Evolutionary conservation across 2,113 vertebrate species (phyloP), one percentile per base, ranked within the genome.

Genomic region (Pelmatolapia mariae): DNA sequence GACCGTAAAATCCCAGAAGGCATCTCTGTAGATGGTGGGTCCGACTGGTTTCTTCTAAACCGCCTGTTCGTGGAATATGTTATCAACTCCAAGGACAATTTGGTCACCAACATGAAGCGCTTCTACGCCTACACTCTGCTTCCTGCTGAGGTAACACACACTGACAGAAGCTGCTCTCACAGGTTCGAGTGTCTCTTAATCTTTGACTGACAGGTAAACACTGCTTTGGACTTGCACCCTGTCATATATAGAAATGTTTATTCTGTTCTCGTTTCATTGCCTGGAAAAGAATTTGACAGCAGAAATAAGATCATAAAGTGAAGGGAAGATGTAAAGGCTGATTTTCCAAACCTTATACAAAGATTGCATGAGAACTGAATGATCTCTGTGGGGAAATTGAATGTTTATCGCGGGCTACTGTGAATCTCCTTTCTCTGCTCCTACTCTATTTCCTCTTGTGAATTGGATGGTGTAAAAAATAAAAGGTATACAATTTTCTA

Each of bases 11-110:
- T 99, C 94, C 98, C 99, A 0, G 98, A 99, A 53, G 98, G 98
- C 90, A 97, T 99, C 8, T 93, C 98, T 0, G 98, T 99, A 0
- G 99, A 99, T 2, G 99, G 99, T 0, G 99, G 99, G 1, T 99
- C 99, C 0, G 98, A 99, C 82, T 99, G 99, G 99, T 99, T 99
- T 92, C 97, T 99, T 57, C 97, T 99, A 5, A 99, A 99, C 93
- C 97, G 98, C 81, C 96, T 97, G 92, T 99, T 99, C 85, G 97
- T 99, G 84, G 98, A 99, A 52, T 99, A 99, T 3, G 97, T 99
- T 91, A 98, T 98, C 1, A 98, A 97, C 91, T 98, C 98, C 31
- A 96, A 95, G 2, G 98, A 99, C 1, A 95, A 99, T 18, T 95
- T 99, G 89, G 98, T 99, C 71, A 97, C 97, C 59, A 98, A 97